Evolutionary conservation across 2,113 vertebrate genomes (phyloP).

Genomic region (Eleginops maclovinus): DNA sequence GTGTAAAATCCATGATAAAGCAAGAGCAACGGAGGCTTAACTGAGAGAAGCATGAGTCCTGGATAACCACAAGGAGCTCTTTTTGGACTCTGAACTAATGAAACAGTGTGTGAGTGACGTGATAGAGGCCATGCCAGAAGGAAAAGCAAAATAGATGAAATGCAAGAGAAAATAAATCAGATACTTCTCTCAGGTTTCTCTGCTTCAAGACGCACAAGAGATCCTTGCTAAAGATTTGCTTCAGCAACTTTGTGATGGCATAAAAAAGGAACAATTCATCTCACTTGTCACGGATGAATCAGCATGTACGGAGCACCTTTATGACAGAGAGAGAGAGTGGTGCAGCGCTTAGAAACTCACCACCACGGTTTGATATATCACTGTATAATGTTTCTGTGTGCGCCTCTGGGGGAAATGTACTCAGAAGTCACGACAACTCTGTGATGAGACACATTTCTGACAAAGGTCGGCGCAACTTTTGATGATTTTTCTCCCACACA

Average conservation of each 20-base stretch:
- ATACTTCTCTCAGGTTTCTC: neutral
- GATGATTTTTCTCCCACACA: constrained; percentile 7
- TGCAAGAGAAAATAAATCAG: constrained; percentile 14
- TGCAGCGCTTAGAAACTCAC: neutral
- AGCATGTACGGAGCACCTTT: constrained; percentile 8
- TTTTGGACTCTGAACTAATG: constrained; percentile 7
- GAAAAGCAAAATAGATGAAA: constrained; percentile 10
- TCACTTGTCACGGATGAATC: constrained; percentile 18
- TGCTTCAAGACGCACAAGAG: constrained; percentile 5
- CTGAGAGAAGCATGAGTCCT: neutral
- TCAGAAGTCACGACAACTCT: constrained; percentile 1
- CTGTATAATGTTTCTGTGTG: constrained; percentile 2
- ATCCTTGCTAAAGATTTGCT: constrained; percentile 16
- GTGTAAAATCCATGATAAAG: constrained; percentile 13
- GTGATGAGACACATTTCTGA: constrained; percentile 11
- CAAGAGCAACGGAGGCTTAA: neutral
- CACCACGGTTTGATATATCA: neutral
- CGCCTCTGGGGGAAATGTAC: neutral
- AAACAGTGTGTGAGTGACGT: neutral
- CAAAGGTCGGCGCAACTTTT: neutral
- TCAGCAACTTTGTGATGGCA: constrained; percentile 11
- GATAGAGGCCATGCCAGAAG: neutral
- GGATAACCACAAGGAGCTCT: constrained; percentile 5
- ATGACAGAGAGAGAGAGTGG: constrained; percentile 2
- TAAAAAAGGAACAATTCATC: constrained; percentile 32